phyloP scores from a whole-genome alignment of 2,888 invertebrate species.

The Tachina grossa region DNA sequence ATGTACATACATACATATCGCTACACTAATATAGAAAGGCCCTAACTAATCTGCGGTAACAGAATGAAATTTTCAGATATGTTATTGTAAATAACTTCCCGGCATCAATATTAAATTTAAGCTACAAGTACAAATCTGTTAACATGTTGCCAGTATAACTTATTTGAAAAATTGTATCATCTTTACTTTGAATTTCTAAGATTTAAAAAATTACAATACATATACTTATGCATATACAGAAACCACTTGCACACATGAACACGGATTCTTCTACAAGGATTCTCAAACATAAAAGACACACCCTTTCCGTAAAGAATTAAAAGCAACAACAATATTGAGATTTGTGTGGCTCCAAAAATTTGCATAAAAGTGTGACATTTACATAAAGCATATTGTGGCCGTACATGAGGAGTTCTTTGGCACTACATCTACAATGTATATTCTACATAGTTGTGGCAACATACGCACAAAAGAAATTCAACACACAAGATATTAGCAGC shows the following conservation, averaged over 20 bases:
- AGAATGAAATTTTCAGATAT: too few relatives aligned
- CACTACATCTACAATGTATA: constrained; percentile 26
- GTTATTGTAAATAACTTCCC: too few relatives aligned
- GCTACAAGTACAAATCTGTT: background rate
- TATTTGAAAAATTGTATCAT: background rate
- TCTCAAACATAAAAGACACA: constrained; percentile 41
- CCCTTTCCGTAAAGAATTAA: constrained; percentile 22
- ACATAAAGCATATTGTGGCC: constrained; percentile 47
- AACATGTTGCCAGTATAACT: background rate
- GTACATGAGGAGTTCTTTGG: constrained; percentile 62
- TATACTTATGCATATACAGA: background rate
- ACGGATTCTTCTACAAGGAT: background rate
- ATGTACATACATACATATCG: too few relatives aligned
- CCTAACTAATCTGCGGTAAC: too few relatives aligned
- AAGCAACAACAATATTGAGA: constrained; percentile 31
- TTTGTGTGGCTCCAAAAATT: constrained; percentile 56
- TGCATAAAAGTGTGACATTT: constrained; percentile 68
- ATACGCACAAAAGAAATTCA: background rate
- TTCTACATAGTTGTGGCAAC: constrained; percentile 34
- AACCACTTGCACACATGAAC: background rate
- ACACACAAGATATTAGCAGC: background rate
- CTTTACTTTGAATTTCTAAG: background rate
- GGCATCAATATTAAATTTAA: background rate
- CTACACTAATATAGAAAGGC: too few relatives aligned
- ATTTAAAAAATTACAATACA: constrained; percentile 42